These are phyloP conservation scores for Papilio protenor DNA, from an alignment of 2,888 invertebrate genomes.

Conservation along the genomic window DNA sequence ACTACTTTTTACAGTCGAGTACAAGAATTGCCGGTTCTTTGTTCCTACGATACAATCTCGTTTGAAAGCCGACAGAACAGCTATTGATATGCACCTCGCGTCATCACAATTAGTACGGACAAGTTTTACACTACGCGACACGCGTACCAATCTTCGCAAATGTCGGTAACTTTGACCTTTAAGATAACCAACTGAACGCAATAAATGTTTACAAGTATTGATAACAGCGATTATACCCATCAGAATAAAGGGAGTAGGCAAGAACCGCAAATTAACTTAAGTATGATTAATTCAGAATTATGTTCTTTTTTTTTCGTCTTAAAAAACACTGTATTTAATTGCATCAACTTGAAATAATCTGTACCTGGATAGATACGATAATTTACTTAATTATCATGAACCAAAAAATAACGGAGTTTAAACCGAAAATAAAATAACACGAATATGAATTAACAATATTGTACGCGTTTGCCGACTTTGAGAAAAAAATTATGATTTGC, in stretches of 20 bases:
- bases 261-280: background rate
- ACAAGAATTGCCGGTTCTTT: conserved; percentile 8
- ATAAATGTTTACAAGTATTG: conserved; percentile 41
- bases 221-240: background rate
- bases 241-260: background rate
- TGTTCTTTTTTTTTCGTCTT: background rate
- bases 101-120: conserved; percentile 70
- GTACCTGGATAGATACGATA: background rate
- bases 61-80: conserved; percentile 57
- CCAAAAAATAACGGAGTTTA: background rate
- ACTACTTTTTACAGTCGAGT: background rate
- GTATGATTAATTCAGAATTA: background rate
- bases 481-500: background rate
- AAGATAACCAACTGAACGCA: conserved; percentile 43
- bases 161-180: conserved; percentile 59
- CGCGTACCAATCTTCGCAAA: conserved; percentile 58
- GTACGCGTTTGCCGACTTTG: background rate
- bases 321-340: background rate
- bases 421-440: background rate
- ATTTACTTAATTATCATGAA: background rate
- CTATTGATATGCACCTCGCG: conserved; percentile 60
- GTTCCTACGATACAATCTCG: conserved; percentile 42
- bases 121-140: conserved; percentile 63
- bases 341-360: background rate
- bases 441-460: background rate